A percentile compares a stretch with the other conserved stretches of the same genome.
Conservation (phyloP, 1,140 invertebrate species). For the Pogonomyrmex californicus region DNA sequence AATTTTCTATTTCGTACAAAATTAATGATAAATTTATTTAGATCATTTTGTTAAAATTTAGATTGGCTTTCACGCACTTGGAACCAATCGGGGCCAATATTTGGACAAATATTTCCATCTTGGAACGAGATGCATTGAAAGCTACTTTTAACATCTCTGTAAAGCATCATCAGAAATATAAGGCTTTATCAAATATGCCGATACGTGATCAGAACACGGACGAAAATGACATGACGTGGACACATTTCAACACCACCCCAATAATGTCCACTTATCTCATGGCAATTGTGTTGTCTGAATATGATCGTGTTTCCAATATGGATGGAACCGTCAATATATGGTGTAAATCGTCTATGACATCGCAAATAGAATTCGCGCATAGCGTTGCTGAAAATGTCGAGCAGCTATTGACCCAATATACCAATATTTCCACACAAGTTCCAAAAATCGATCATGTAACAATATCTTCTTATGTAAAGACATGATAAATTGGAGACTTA, state of each 20-base stretch:
- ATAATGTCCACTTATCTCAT: neutral
- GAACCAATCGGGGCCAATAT: no score
- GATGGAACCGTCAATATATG: neutral
- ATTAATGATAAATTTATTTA: no score
- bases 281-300: neutral
- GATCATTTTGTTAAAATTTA: no score
- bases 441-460: slow-evolving; percentile 89
- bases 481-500: slow-evolving; percentile 93
- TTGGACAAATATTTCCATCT: no score
- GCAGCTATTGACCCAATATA: slow-evolving; percentile 70
- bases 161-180: neutral
- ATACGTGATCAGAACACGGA: neutral
- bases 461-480: slow-evolving; percentile 93
- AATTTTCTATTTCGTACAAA: no score
- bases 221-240: neutral
- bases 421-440: neutral
- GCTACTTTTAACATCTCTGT: neutral
- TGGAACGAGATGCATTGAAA: neutral
- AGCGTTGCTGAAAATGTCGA: slow-evolving; percentile 78
- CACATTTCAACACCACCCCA: neutral
- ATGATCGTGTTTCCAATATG: neutral
- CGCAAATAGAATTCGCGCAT: slow-evolving; percentile 78
- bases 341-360: neutral
- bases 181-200: neutral
- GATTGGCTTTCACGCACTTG: no score